Evolutionary conservation across 2,797 vertebrate genomes (phyloP).

Genomic region (Urocyon cinereoargenteus): DNA sequence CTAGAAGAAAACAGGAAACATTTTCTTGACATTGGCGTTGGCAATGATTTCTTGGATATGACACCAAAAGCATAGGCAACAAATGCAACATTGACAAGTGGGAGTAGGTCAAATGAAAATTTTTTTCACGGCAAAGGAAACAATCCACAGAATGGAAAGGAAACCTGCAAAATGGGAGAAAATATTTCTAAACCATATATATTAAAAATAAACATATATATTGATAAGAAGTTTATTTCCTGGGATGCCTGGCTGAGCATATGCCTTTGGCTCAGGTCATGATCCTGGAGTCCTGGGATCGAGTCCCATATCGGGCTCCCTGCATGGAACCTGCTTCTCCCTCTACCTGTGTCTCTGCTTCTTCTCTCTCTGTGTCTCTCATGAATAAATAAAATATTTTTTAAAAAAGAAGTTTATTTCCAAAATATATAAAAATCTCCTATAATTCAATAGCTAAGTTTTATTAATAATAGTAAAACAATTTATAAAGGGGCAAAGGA

Average conservation of each 20-base stretch:
- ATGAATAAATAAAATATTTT: too few relatives aligned
- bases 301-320: too few relatives aligned
- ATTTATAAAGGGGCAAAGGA: background rate
- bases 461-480: background rate
- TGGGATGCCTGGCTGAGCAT: too few relatives aligned
- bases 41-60: background rate
- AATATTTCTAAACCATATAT: background rate
- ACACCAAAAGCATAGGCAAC: background rate
- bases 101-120: background rate
- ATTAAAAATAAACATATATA: too few relatives aligned
- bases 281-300: too few relatives aligned
- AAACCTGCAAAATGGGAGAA: background rate
- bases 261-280: too few relatives aligned
- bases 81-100: background rate
- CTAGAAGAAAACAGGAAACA: background rate
- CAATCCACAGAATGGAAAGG: background rate
- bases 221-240: background rate
- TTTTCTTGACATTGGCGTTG: background rate
- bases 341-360: too few relatives aligned
- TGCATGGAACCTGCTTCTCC: too few relatives aligned
- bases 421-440: background rate
- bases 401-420: background rate
- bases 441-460: background rate
- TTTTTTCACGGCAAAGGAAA: background rate
- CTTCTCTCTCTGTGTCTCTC: too few relatives aligned